Base-by-base conservation (phyloP, 2,113 vertebrate species). In the Neotragus moschatus region DNA sequence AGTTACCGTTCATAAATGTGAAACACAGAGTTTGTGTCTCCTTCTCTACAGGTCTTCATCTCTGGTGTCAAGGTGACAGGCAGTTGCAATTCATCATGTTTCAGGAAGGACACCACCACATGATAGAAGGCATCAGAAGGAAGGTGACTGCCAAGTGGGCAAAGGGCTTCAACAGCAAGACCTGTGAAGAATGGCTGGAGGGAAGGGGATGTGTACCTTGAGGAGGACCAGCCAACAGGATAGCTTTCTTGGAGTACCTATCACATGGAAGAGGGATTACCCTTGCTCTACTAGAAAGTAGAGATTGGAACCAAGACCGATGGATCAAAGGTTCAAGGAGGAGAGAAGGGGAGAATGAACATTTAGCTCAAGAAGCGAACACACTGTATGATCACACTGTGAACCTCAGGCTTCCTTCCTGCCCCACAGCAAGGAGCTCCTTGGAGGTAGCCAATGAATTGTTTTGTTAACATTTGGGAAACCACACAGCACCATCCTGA, bases 1-100 rank as follows among this genome's bases (percentile, higher is more conserved):
- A 45, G 82, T 45, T 79, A 70, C n/a, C 16, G 49, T 77, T 77
- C 47, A 36, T 9, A 94, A 96, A 79, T 43, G 45, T 73, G 90
- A 70, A 95, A 85, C 56, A 88, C 56, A 81, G 58, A 61, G 84
- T 36, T 19, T 56, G 28, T 13, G 10, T 49, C 53, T 33, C 94
- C 53, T 56, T 93, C 87, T 88, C 84, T 33, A 9, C 70, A 91
- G 90, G 61, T 49, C 45, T 89, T 75, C 19, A 9, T 84, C 63
- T 77, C 47, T 80, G 96, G 92, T 28, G 73, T 84, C 91, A 97
- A 90, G 84, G 94, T 63, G 88, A 97, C 47, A 39, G 79, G 55
- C n/a, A 16, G 28, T 15, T 55, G 53, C 63, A 81, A 66, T 36
- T 9, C 14, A 66, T 81, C 53, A 47, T n/a, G n/a, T 66, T 75